Base-by-base conservation (phyloP, 1,140 invertebrate genomes). In the Globodera rostochiensis region DNA sequence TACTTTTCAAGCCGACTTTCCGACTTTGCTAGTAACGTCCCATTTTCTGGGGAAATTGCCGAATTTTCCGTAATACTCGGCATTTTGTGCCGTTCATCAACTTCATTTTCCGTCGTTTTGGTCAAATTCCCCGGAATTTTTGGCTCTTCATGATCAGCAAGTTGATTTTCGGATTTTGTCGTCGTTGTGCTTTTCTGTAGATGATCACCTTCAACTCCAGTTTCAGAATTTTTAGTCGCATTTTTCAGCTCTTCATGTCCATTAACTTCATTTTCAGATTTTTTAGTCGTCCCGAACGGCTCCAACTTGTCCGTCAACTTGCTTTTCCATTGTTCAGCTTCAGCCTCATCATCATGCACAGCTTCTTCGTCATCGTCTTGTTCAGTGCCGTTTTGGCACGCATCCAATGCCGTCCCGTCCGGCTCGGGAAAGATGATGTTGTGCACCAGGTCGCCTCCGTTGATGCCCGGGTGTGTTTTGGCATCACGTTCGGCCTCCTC, bases 381-480 rank as follows among this genome's bases (percentile, higher is more conserved):
- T 45, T 36, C 46, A 47, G 25, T 71, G 69, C 69, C 46, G 7
- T 47, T 71, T 47, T 71, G 36, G 46, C 69, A 45, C 69, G 4
- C 69, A 19, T 71, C 69, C 6, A 36, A 45, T 36, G 69, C 7
- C 69, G 19, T 71, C 9, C 49, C 64, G 49, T 64, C 74, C 50
- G 53, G 45, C n/a, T 64, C 76, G 9, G 70, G 46, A 36, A 78
- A 69, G 66, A 78, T 78, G 50, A 78, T 78, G 70, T 78, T 78
- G 11, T 67, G 25, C 57, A 81, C 73, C 60, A 81, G 53, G 50
- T 81, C 80, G 3, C 80, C 80, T 19, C 80, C 75, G 50, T 81
- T 81, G 15, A 81, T 76, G 36, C 57, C 74, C 25, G 80, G 80
- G 45, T 81, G 80, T 13, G 80, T 49, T 67, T 70, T 77, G n/a